phyloP scores from a whole-genome alignment of 2,113 vertebrate species.

The Actinemys pallida region DNA sequence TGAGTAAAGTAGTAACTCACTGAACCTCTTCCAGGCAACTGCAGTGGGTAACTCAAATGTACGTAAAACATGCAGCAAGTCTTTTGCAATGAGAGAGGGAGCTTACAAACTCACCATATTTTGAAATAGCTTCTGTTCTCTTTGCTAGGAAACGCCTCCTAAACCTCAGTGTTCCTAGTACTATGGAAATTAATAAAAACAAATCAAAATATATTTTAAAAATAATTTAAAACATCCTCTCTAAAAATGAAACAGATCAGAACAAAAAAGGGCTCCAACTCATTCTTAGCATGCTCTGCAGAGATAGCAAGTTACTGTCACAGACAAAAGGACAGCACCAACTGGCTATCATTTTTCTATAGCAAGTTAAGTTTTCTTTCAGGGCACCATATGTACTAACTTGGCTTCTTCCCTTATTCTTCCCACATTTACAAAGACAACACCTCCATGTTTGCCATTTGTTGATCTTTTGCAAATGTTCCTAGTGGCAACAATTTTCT shows the following conservation, averaged over 20 bases:
- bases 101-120: neutral
- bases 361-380: neutral
- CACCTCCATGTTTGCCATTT: slow-evolving; percentile 3
- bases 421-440: slow-evolving; percentile 15
- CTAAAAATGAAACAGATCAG: accelerated
- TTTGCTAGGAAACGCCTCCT: neutral
- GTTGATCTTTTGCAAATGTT: slow-evolving; percentile 24
- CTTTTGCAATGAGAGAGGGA: accelerated
- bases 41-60: neutral
- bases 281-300: neutral
- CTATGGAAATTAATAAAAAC: neutral
- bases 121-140: accelerated
- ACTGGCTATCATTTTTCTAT: neutral
- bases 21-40: accelerated
- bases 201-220: neutral
- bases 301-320: neutral
- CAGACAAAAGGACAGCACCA: neutral
- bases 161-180: neutral
- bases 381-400: neutral
- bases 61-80: neutral
- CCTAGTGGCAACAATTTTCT: neutral
- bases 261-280: neutral
- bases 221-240: neutral
- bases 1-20: neutral
- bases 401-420: slow-evolving; percentile 21